phyloP scores from a whole-genome alignment of 2,888 invertebrate genomes.

The Celastrina argiolus region DNA sequence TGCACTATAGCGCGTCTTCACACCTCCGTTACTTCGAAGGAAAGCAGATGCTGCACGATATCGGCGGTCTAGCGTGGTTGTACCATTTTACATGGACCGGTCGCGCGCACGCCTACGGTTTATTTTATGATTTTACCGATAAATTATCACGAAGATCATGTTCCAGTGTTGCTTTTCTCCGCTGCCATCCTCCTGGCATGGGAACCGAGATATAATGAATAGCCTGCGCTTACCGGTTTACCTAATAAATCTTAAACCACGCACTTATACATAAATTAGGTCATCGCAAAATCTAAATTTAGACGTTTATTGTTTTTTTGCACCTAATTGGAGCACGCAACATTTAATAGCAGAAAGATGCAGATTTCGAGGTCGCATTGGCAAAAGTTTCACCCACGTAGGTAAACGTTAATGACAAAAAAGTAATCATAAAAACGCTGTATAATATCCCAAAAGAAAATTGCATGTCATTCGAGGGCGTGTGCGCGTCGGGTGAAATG shows the following conservation, averaged over 20 bases:
- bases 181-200: slow-evolving; percentile 54
- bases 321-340: background rate
- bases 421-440: slow-evolving; percentile 64
- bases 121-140: slow-evolving; percentile 57
- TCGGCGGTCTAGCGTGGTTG: slow-evolving; percentile 36
- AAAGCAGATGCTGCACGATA: slow-evolving; percentile 36
- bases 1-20: slow-evolving; percentile 19
- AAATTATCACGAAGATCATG: slow-evolving; percentile 72
- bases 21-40: slow-evolving; percentile 40
- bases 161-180: slow-evolving; percentile 57
- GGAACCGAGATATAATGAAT: slow-evolving; percentile 43
- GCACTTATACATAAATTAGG: slow-evolving; percentile 9
- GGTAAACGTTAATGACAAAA: slow-evolving; percentile 50
- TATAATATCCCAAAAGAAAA: slow-evolving; percentile 65
- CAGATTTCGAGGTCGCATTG: slow-evolving; percentile 52
- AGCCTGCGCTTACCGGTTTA: slow-evolving; percentile 27
- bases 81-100: slow-evolving; percentile 53
- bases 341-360: slow-evolving; percentile 31
- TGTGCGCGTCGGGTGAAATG: slow-evolving; percentile 54
- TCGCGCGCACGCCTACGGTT: slow-evolving; percentile 50
- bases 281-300: background rate
- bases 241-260: slow-evolving; percentile 9
- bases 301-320: slow-evolving; percentile 1
- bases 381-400: slow-evolving; percentile 47
- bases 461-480: slow-evolving; percentile 67